A percentile compares a stretch with the other conserved stretches of the same genome.
Conservation (phyloP, 2,797 vertebrate species). For the Esox lucius region DNA sequence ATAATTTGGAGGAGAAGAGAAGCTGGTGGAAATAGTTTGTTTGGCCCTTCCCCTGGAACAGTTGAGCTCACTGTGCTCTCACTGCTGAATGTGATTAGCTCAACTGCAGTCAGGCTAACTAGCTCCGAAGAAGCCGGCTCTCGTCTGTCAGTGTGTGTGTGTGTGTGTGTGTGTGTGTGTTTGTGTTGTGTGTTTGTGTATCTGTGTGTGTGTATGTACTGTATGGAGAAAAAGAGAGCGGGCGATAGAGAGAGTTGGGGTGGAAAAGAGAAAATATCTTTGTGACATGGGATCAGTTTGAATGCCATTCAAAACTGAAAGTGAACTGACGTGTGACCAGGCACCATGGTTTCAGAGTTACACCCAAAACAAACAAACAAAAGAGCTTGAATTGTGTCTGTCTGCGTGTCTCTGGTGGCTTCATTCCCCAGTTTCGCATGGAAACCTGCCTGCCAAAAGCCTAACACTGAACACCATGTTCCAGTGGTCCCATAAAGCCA, state of each 20-base stretch:
- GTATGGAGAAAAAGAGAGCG: fast-evolving
- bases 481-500: slow-evolving; percentile 24
- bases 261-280: slow-evolving; percentile 14
- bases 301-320: slow-evolving; percentile 59
- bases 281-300: slow-evolving; percentile 41
- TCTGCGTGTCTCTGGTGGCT: slow-evolving; percentile 30
- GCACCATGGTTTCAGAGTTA: slow-evolving; percentile 78
- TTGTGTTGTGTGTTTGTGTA: too few relatives aligned
- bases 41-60: slow-evolving; percentile 64
- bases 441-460: slow-evolving; percentile 39
- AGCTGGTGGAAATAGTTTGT: slow-evolving; percentile 31
- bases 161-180: not conserved
- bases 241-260: too few relatives aligned
- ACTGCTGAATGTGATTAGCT: slow-evolving; percentile 66
- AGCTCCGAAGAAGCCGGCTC: slow-evolving; percentile 48
- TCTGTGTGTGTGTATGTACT: not conserved
- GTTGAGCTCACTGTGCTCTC: slow-evolving; percentile 64
- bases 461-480: slow-evolving; percentile 33
- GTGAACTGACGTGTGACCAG: slow-evolving; percentile 60
- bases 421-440: slow-evolving; percentile 26
- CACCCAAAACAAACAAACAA: slow-evolving; percentile 80
- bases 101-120: slow-evolving; percentile 45
- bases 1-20: not conserved
- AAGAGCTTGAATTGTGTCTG: slow-evolving; percentile 45
- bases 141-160: slow-evolving; percentile 43